Percentiles rank a stretch among this genome's conserved stretches.
These are phyloP conservation scores for Dicyrtomina minuta DNA, from an alignment of 2,888 invertebrate genomes.

Conservation along the genomic window DNA sequence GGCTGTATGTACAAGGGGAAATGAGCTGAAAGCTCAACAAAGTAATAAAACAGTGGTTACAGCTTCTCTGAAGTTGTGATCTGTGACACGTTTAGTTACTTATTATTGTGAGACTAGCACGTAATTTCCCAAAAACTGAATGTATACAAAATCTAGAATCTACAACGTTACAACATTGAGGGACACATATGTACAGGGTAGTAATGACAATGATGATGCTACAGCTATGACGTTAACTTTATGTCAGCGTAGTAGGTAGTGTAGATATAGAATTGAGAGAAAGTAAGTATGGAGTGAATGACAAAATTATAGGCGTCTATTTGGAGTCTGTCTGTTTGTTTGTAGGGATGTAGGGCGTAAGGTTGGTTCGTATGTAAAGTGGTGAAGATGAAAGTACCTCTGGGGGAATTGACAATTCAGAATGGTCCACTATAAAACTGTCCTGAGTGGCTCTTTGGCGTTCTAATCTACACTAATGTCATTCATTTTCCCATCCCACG, in stretches of 20 bases:
- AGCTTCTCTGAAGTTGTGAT: too few species aligned
- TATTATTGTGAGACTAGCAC: too few species aligned
- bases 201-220: neutral
- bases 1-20: too few species aligned
- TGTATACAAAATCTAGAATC: too few species aligned
- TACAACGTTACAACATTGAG: too few species aligned
- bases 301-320: neutral
- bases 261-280: neutral
- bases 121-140: too few species aligned
- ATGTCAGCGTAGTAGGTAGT: neutral
- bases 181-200: neutral
- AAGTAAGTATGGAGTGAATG: neutral
- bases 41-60: too few species aligned
- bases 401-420: constrained; percentile 19
- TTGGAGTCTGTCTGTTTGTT: neutral
- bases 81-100: too few species aligned
- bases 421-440: constrained; percentile 35
- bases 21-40: too few species aligned
- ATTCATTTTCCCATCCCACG: constrained; percentile 25
- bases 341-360: too few species aligned
- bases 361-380: neutral
- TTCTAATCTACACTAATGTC: constrained; percentile 35
- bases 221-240: neutral
- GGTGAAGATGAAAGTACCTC: constrained; percentile 10
- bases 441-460: constrained; percentile 30